Base-by-base conservation (phyloP, 2,888 invertebrate genomes). In the Euspilapteryx auroguttella region DNA sequence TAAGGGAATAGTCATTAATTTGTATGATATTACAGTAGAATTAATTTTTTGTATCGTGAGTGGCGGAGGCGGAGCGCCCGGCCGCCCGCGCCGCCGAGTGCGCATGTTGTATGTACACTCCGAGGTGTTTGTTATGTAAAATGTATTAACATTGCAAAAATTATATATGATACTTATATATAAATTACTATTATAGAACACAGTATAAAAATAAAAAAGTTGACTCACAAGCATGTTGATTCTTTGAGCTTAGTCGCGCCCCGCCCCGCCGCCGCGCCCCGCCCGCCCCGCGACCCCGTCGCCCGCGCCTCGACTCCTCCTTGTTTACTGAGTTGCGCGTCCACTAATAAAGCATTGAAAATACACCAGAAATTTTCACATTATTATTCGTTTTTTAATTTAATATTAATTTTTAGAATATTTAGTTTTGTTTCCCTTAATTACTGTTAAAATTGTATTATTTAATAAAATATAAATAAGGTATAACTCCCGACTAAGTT, bases 1-100 rank as follows among this genome's bases (percentile, higher is more conserved):
- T 75, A 75, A 75, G 73, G 69, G 65, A 73, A 73, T 75, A 75
- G 75, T 75, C 75, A 75, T 75, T 75, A 73, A 73, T 69, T 71
- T 75, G 75, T 75, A 75, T 73, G 71, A 75, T 75, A 75, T 73
- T 71, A 71, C 63, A 64, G 73, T 75, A 73, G 71, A 63, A 58
- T 61, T 68, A 36, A 39, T 62, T 66, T 69, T 66, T 71, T 71
- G 61, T 66, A 71, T 68, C 58, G 64, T 63, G 69, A 65, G 59
- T 64, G 55, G 48, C 55, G 36, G 47, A 37, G 39, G 44, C 40
- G 41, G 40, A 40, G 12, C 21, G 11, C 21, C 15, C 22, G 15
- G 27, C 29, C 25, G 32, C 29, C 20, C 55, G 48, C 50, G 52
- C 48, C 53, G 51, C 49, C 45, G 42, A 40, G 45, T 42, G 55